Percentiles rank a stretch among this genome's conserved stretches.
Evolutionary conservation across 2,797 vertebrate species (phyloP).

Genomic region (Simalia tracyae): DNA sequence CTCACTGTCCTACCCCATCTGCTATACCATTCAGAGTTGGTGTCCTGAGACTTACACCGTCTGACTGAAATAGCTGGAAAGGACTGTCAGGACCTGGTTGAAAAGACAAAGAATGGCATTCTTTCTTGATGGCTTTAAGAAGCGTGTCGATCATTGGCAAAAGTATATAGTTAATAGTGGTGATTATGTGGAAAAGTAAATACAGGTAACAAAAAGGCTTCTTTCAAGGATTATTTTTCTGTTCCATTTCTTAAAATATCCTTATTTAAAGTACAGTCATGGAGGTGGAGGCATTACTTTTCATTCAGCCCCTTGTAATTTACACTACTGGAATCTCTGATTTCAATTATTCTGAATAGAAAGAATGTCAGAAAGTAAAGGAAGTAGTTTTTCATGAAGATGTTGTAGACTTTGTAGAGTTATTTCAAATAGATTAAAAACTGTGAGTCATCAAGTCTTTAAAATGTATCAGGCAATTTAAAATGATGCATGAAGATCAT

Average conservation of each 20-base stretch:
- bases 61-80: background rate
- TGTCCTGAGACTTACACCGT: background rate
- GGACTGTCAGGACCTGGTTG: background rate
- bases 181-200: background rate
- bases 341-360: background rate
- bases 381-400: constrained; percentile 3
- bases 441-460: constrained; percentile 14
- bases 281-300: background rate
- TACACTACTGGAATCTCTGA: background rate
- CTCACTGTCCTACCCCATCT: background rate
- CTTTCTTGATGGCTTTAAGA: background rate
- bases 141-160: background rate
- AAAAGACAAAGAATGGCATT: background rate
- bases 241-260: background rate
- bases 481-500: constrained; percentile 17
- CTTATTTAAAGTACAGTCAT: background rate
- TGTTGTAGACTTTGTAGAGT: background rate
- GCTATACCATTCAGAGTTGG: background rate
- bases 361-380: constrained; percentile 3
- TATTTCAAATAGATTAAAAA: constrained; percentile 7
- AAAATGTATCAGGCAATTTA: constrained; percentile 24
- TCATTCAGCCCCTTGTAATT: background rate
- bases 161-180: background rate
- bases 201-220: background rate
- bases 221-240: background rate